Evolutionary conservation across 2,113 vertebrate species (phyloP).

Genomic region (Phoenicopterus ruber): DNA sequence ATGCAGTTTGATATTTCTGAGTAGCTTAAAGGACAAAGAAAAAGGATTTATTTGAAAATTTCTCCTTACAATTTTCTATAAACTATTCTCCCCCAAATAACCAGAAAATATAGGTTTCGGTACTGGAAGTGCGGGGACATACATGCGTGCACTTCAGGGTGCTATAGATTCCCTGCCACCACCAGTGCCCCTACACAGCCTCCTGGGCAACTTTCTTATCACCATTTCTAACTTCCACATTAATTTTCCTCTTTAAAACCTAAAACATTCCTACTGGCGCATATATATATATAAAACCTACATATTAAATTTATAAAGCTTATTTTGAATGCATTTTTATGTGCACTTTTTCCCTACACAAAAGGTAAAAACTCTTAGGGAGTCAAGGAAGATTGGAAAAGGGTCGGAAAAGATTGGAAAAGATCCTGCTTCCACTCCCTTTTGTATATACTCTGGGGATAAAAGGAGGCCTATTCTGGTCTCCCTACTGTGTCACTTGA

Average conservation of each 20-base stretch:
- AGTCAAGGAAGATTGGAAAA: fast-evolving
- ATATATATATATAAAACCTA: no score
- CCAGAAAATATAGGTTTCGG: background rate
- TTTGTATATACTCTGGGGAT: background rate
- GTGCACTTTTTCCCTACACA: background rate
- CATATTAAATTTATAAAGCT: background rate
- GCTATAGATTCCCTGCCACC: background rate
- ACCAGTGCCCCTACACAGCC: background rate
- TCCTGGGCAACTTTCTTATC: background rate
- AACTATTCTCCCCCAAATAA: background rate
- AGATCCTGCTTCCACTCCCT: background rate
- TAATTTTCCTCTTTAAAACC: background rate
- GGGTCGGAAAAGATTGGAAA: background rate
- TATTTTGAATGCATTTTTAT: background rate
- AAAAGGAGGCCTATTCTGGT: background rate
- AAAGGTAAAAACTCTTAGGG: background rate
- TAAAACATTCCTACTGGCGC: background rate
- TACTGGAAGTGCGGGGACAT: background rate
- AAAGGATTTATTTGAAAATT: background rate
- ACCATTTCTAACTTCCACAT: background rate
- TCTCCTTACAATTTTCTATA: background rate
- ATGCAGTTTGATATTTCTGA: background rate
- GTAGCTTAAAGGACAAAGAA: slow-evolving; percentile 5
- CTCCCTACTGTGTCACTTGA: background rate
- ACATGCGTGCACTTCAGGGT: background rate